Evolutionary conservation across 2,797 vertebrate species (phyloP).

Genomic region (Parauchenoglanis punctatus): DNA sequence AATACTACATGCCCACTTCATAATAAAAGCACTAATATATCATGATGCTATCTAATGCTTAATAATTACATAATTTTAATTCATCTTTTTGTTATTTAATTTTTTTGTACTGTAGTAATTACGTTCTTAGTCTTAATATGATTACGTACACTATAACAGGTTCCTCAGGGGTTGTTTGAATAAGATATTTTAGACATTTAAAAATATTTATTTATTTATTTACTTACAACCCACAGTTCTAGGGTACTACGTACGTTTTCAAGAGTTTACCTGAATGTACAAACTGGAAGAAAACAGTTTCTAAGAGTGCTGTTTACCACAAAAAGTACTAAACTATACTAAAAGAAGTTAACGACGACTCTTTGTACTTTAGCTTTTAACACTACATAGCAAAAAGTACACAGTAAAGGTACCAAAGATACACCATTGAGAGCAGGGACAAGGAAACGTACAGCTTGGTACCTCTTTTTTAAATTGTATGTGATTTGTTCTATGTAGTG

Average conservation of each 20-base stretch:
- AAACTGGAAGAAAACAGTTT: neutral
- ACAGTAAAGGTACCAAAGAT: neutral
- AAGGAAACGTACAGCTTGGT: neutral
- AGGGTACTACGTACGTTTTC: no score
- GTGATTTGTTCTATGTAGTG: neutral
- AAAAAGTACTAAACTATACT: no score
- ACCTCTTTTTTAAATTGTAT: neutral
- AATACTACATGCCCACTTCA: constrained; percentile 54
- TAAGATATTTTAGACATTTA: no score
- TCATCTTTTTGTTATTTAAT: neutral
- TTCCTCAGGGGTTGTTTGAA: neutral
- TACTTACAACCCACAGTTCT: no score
- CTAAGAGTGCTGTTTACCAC: neutral
- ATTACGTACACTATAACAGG: neutral
- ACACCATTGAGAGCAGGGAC: neutral
- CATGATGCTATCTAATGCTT: neutral
- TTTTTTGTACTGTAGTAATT: neutral
- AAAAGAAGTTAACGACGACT: neutral
- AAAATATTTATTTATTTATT: no score
- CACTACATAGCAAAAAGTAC: neutral
- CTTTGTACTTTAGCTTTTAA: neutral
- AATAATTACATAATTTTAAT: neutral
- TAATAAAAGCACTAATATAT: neutral
- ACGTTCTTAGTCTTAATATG: neutral
- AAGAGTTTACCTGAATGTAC: no score